phyloP scores from a whole-genome alignment of 2,888 invertebrate species.

The Penaeus monodon region DNA sequence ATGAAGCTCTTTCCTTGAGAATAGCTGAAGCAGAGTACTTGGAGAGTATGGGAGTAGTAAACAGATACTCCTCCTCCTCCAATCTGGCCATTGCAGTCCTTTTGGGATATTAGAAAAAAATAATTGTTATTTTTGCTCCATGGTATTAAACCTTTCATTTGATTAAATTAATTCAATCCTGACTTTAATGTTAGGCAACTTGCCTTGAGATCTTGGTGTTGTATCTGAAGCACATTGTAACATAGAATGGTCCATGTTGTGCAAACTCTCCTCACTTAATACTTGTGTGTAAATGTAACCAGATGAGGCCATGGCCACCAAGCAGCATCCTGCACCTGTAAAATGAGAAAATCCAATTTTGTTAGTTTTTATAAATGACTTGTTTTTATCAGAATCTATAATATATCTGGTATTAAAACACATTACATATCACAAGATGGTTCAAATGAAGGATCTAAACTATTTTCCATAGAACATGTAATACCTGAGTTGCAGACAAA shows the following conservation, averaged over 20 bases:
- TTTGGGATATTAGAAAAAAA: constrained; percentile 34
- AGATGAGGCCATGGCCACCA: constrained; percentile 93
- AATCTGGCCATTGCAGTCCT: constrained; percentile 77
- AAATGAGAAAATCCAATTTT: constrained; percentile 66
- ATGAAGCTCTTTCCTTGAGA: constrained; percentile 90
- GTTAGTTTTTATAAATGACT: too few species aligned
- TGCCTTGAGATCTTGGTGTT: constrained; percentile 85
- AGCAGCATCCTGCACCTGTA: constrained; percentile 81
- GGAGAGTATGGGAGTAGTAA: constrained; percentile 93
- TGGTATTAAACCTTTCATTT: not conserved
- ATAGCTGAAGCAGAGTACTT: constrained; percentile 94
- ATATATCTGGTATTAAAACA: not conserved
- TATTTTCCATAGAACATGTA: not conserved
- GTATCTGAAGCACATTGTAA: constrained; percentile 91
- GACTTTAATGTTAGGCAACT: constrained; percentile 66
- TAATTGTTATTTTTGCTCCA: not conserved
- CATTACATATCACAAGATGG: not conserved
- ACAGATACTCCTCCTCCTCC: constrained; percentile 95
- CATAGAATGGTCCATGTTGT: constrained; percentile 94
- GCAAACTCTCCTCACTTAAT: constrained; percentile 91
- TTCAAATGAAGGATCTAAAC: not conserved
- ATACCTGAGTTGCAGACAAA: constrained; percentile 71
- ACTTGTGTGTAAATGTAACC: constrained; percentile 94
- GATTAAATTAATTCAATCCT: not conserved
- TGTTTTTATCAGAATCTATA: too few species aligned